phyloP scores from a whole-genome alignment of 2,888 invertebrate genomes.

The Polietes domitor region DNA sequence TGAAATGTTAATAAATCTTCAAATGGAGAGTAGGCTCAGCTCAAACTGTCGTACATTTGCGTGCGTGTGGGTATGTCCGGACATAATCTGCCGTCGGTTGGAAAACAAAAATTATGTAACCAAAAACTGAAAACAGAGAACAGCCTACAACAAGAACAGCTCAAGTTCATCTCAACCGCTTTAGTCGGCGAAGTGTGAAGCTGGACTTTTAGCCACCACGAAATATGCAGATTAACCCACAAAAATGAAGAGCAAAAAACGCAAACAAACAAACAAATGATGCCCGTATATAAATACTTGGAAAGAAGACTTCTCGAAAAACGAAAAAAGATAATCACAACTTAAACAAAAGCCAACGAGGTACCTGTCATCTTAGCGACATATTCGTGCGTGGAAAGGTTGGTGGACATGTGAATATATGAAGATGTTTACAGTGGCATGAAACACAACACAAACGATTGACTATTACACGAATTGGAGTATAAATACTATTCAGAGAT shows the following conservation, averaged over 20 bases:
- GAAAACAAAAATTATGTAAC: background rate
- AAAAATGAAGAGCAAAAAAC: background rate
- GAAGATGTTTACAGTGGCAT: background rate
- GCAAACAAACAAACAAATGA: background rate
- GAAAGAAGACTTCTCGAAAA: conserved; percentile 8
- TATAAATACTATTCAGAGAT: too few relatives aligned
- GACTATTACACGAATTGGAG: too few relatives aligned
- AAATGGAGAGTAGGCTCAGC: background rate
- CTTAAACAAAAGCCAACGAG: background rate
- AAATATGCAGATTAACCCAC: conserved; percentile 27
- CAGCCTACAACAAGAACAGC: conserved; percentile 18
- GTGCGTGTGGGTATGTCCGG: background rate
- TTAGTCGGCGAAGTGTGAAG: conserved; percentile 51
- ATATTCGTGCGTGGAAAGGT: background rate
- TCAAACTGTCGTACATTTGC: background rate
- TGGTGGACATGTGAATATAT: background rate
- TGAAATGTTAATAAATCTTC: background rate
- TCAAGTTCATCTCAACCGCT: conserved; percentile 60
- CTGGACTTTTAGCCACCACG: background rate
- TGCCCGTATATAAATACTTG: too few relatives aligned
- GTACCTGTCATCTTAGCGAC: background rate
- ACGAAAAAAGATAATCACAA: background rate
- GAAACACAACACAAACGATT: too few relatives aligned
- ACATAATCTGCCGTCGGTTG: too few relatives aligned
- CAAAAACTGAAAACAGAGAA: background rate